A percentile compares a stretch with the other conserved stretches of the same genome.
These are phyloP conservation scores for Prorops nasuta DNA, from an alignment of 1,140 invertebrate genomes.

Conservation along the genomic window DNA sequence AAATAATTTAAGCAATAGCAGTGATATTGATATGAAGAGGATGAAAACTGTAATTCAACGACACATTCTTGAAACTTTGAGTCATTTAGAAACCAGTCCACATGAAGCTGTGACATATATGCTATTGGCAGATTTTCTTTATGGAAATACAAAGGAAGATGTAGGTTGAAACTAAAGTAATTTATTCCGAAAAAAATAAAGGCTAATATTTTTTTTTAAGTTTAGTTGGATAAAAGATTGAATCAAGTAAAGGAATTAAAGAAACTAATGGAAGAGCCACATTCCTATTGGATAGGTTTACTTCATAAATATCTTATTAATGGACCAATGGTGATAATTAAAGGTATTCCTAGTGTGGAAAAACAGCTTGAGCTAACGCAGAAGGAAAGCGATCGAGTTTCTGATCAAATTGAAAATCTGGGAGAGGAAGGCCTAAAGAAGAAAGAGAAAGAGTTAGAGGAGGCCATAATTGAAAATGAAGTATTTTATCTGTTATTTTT, in stretches of 20 bases:
- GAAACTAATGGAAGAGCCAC: constrained; percentile 63
- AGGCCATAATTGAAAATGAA: constrained; percentile 76
- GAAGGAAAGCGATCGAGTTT: constrained; percentile 68
- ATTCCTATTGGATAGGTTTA: constrained; percentile 71
- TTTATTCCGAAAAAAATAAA: constrained; percentile 4
- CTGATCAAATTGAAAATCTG: constrained; percentile 63
- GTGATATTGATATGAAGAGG: constrained; percentile 73
- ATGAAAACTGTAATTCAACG: constrained; percentile 72
- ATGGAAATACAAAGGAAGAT: constrained; percentile 72
- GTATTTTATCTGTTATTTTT: constrained; percentile 46
- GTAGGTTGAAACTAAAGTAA: constrained; percentile 57
- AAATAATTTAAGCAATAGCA: constrained; percentile 52
- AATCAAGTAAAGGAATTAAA: constrained; percentile 69
- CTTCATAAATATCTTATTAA: constrained; percentile 71
- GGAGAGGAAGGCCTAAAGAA: constrained; percentile 67
- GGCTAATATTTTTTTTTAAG: constrained; percentile 9
- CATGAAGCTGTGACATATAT: constrained; percentile 73
- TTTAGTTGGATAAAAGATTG: constrained; percentile 70
- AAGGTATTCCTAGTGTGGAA: constrained; percentile 60
- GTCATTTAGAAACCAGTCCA: constrained; percentile 72
- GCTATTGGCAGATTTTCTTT: constrained; percentile 80
- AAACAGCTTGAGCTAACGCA: constrained; percentile 63
- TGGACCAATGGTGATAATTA: constrained; percentile 55
- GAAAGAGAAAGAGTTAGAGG: constrained; percentile 62
- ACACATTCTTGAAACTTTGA: constrained; percentile 70